Evolutionary conservation across 92 coral and sea anemone species (phyloP).

Genomic region (Actinernus sp.): DNA sequence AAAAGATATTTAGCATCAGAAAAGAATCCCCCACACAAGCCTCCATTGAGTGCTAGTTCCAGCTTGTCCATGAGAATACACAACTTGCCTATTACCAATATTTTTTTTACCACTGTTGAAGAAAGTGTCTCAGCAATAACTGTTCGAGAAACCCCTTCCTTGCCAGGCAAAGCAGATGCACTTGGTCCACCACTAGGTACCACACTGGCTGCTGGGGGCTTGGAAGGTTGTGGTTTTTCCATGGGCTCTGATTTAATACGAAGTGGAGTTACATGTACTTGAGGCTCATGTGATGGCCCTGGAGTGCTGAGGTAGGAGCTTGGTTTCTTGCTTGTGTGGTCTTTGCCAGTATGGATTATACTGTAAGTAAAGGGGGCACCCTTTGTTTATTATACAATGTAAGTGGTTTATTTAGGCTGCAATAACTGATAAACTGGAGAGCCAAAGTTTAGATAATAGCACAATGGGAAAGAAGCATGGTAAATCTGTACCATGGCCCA

Average conservation of each 20-base stretch:
- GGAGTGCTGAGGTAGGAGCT: neutral
- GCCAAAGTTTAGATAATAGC: too few species aligned
- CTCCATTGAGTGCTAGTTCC: too few species aligned
- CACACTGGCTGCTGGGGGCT: neutral
- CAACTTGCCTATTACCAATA: too few species aligned
- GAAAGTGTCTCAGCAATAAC: constrained; percentile 72
- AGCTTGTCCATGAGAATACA: too few species aligned
- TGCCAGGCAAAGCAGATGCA: neutral
- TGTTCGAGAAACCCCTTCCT: constrained; percentile 41
- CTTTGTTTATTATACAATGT: too few species aligned
- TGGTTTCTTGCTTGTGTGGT: neutral
- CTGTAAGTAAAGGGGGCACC: neutral
- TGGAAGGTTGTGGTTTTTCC: neutral
- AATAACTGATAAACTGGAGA: too few species aligned
- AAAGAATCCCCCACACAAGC: too few species aligned
- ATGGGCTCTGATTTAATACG: neutral
- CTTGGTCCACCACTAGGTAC: neutral
- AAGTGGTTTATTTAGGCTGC: too few species aligned
- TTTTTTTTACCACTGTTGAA: constrained; percentile 38
- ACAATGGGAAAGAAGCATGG: too few species aligned
- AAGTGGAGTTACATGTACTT: neutral
- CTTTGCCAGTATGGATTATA: neutral
- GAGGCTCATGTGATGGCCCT: neutral
- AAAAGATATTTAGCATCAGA: too few species aligned
- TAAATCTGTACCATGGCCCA: too few species aligned